Conservation (phyloP, 2,888 invertebrate species). For the Hymenopus coronatus region DNA sequence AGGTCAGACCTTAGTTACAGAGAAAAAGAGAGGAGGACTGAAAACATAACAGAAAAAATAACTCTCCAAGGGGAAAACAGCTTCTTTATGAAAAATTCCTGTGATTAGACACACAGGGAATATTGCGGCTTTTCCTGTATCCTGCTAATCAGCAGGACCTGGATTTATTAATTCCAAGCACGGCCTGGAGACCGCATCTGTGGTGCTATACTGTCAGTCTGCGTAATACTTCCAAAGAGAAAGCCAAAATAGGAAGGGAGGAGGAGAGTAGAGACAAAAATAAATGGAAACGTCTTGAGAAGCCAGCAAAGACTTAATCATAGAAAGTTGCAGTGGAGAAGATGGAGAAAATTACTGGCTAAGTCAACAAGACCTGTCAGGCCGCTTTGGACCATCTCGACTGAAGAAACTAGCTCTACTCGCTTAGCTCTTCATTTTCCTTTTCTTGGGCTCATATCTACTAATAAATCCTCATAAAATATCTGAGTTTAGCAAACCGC, state of each 20-base stretch:
- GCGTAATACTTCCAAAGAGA: background rate
- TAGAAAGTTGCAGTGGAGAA: background rate
- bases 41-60: background rate
- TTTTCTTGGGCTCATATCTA: background rate
- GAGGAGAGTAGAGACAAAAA: background rate
- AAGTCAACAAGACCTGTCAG: background rate
- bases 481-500: background rate
- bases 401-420: background rate
- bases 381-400: background rate
- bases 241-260: background rate
- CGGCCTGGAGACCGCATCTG: background rate
- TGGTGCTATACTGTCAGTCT: background rate
- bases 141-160: background rate
- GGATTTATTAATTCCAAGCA: constrained; percentile 10
- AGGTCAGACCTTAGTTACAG: too few relatives aligned
- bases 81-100: background rate
- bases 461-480: background rate
- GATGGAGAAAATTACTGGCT: background rate
- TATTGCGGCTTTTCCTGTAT: background rate
- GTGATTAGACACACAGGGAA: background rate
- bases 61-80: background rate
- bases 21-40: too few relatives aligned
- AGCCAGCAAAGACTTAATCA: background rate
- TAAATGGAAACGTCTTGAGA: background rate
- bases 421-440: background rate